A percentile compares a stretch with the other conserved stretches of the same genome.
phyloP scores from a whole-genome alignment of 2,797 vertebrate genomes.

The Apogon hyalosoma region DNA sequence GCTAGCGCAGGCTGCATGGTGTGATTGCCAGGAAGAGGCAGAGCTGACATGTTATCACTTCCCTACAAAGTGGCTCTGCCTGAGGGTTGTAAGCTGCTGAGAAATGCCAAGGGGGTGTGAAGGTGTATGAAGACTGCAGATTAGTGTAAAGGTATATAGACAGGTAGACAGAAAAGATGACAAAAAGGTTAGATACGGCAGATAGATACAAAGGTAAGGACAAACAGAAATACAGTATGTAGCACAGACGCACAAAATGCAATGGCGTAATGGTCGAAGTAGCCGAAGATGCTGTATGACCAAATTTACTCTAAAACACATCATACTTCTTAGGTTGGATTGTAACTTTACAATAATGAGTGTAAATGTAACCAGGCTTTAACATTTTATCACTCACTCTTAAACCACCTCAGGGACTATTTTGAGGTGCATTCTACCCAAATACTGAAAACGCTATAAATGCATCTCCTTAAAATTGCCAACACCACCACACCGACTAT shows the following conservation, averaged over 20 bases:
- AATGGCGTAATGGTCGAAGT: not conserved
- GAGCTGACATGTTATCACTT: conserved; percentile 67
- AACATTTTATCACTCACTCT: too few relatives aligned
- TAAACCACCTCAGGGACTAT: too few relatives aligned
- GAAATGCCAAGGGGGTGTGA: conserved; percentile 52
- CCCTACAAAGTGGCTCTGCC: conserved; percentile 59
- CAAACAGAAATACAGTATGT: not conserved
- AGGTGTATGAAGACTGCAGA: conserved; percentile 50
- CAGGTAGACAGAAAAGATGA: conserved; percentile 34
- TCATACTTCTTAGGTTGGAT: too few relatives aligned
- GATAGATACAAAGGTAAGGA: conserved; percentile 9
- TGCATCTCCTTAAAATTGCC: too few relatives aligned
- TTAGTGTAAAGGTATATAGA: conserved; percentile 48
- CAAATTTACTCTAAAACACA: not conserved
- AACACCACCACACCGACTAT: too few relatives aligned
- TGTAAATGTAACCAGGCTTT: too few relatives aligned
- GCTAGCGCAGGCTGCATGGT: conserved; percentile 22
- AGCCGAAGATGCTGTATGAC: not conserved
- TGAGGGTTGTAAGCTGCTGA: conserved; percentile 58
- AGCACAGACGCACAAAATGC: not conserved
- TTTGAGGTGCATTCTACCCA: too few relatives aligned
- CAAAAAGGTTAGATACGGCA: conserved; percentile 33
- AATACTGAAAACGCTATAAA: too few relatives aligned
- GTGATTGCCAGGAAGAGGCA: conserved; percentile 58
- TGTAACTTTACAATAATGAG: too few relatives aligned